phyloP scores from a whole-genome alignment of 2,888 invertebrate genomes.

The Drosophila kanekoi region DNA sequence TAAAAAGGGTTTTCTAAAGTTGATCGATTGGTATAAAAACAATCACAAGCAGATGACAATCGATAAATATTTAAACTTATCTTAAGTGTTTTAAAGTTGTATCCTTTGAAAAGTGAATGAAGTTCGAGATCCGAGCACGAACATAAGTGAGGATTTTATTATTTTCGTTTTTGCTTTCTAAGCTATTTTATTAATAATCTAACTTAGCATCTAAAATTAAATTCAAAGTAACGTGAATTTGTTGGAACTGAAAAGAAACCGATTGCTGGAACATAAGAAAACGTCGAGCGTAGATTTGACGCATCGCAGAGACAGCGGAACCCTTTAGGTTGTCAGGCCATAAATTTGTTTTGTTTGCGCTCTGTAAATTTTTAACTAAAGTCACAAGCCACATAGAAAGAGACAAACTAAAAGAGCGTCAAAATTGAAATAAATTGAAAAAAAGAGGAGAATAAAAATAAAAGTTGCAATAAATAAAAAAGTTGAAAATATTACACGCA shows the following conservation, averaged over 20 bases:
- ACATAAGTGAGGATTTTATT: too few species aligned
- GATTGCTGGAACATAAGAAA: conserved; percentile 23
- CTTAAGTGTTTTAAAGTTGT: too few species aligned
- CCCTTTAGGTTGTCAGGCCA: conserved; percentile 71
- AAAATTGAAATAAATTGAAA: conserved; percentile 78
- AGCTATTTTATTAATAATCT: too few species aligned
- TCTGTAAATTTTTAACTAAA: conserved; percentile 66
- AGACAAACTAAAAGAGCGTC: conserved; percentile 59
- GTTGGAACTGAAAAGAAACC: conserved; percentile 8
- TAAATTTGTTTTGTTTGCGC: conserved; percentile 73
- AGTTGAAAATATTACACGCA: conserved; percentile 62
- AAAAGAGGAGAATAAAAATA: conserved; percentile 41
- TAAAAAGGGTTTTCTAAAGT: too few species aligned
- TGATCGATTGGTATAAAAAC: too few species aligned
- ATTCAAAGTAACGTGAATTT: neutral
- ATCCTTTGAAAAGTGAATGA: too few species aligned
- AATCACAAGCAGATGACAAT: too few species aligned
- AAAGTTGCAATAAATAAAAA: conserved; percentile 42
- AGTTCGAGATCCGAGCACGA: too few species aligned
- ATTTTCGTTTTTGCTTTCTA: too few species aligned
- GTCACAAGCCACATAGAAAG: conserved; percentile 43
- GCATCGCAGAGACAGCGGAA: conserved; percentile 43
- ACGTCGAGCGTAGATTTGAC: conserved; percentile 51
- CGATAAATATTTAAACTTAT: too few species aligned
- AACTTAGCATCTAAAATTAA: neutral